Base-by-base conservation (phyloP, 2,888 invertebrate genomes). In the Blera fallax region DNA sequence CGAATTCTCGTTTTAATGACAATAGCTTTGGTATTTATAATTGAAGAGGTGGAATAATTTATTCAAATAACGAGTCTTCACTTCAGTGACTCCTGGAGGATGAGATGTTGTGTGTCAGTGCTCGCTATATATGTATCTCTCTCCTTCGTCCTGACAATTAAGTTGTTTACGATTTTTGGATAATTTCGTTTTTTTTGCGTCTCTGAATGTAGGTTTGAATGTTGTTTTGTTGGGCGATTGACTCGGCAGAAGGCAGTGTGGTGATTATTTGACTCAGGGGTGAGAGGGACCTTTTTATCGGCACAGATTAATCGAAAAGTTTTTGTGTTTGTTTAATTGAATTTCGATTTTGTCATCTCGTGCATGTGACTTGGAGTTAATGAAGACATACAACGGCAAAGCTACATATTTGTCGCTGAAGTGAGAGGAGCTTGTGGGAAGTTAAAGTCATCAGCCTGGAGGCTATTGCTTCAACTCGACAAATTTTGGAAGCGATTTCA, bases 251-350 rank as follows among this genome's bases (percentile, higher is more conserved):
- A 58, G 37, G 43, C 29, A 14, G 45, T 16, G 54, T 48, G 32
- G 6, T 24, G 52, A 29, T 43, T 27, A 11, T 8, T 21, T 32
- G 32, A 29, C n/a, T 45, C 3, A 16, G 77, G 43, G 50, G 10
- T 54, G 50, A n/a, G 54, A 50, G 18, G 24, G 24, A 34, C 16
- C 24, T 48, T 67, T 67, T 73, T 72, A 78, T 67, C 65, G 65
- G 32, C n/a, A 18, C 67, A 88, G 90, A 90, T 91, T 91, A 90
- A 91, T 90, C 90, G 76, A 88, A 88, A 91, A 90, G 89, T 90
- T 90, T 90, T 91, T 91, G 91, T 91, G 89, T 91, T 91, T 91
- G 91, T 91, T 91, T 91, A 91, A 91, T 91, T 91, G 91, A 91
- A 91, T 91, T 91, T 90, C 89, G 89, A 91, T 90, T 91, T 69